These are phyloP conservation scores for Lasioglossum lativentre DNA, from an alignment of 2,888 invertebrate genomes.

Conservation along the genomic window DNA sequence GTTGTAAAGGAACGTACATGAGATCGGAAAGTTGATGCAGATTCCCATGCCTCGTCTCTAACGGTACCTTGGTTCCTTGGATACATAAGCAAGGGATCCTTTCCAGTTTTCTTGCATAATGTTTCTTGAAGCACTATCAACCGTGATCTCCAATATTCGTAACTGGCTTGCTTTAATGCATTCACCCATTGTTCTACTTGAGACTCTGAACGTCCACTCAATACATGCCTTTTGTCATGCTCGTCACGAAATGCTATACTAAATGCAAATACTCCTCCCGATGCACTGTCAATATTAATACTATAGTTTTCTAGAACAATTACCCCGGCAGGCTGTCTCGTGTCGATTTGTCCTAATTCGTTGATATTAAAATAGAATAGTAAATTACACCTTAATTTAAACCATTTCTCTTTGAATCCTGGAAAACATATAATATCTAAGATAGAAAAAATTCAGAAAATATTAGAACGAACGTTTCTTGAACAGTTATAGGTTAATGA, in stretches of 20 bases:
- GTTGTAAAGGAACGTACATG: conserved; percentile 78
- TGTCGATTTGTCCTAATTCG: conserved; percentile 88
- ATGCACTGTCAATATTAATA: conserved; percentile 88
- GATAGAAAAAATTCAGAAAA: not conserved
- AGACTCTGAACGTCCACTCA: conserved; percentile 89
- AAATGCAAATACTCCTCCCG: conserved; percentile 90
- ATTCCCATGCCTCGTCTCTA: conserved; percentile 80
- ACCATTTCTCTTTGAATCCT: conserved; percentile 92
- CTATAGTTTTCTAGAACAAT: conserved; percentile 91
- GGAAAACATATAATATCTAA: conserved; percentile 69
- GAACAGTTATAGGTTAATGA: conserved; percentile 11
- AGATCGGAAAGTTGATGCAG: conserved; percentile 78
- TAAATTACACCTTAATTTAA: conserved; percentile 90
- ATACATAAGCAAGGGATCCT: conserved; percentile 88
- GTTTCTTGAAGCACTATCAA: conserved; percentile 88
- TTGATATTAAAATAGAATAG: conserved; percentile 92
- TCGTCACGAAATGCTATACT: conserved; percentile 90
- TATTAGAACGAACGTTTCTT: not conserved
- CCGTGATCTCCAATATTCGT: conserved; percentile 89
- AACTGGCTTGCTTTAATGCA: conserved; percentile 89
- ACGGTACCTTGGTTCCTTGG: conserved; percentile 87
- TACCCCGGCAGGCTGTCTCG: conserved; percentile 89
- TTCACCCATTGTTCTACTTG: conserved; percentile 91
- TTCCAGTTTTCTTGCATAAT: conserved; percentile 89
- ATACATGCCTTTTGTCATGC: conserved; percentile 89